Base-by-base conservation (phyloP, 2,797 vertebrate species). In the Poeciliopsis presidionis region DNA sequence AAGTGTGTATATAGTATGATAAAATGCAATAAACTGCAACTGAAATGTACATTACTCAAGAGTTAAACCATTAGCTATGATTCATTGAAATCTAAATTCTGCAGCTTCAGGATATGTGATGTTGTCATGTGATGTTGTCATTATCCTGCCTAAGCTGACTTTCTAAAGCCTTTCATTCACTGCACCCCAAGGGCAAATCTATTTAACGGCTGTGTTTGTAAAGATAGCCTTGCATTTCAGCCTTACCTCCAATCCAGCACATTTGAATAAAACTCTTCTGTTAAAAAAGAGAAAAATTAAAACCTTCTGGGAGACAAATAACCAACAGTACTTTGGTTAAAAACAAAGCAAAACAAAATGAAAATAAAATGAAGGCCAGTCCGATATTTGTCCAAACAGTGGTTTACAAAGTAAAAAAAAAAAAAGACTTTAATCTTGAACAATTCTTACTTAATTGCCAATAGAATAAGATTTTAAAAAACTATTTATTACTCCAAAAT, bases 1-100 rank as follows among this genome's bases (percentile, higher is more conserved):
- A 20, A 69, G 43, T 30, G 41, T 53, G 22, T 59, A 49, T 33
- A 18, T 63, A 20, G 47, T 77, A 79, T 77, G 80, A 77, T 70
- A 55, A 11, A 43, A n/a, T 43, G 22, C 22, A 14, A 7, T 45
- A 69, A 69, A n/a, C 39, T 14, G 11, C 11, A 43, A 14, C 11
- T 43, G n/a, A 45, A 69, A 43, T 43, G 9, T n/a, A n/a, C 2
- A 45, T 69, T 43, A n/a, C 22, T 14, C 41, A 43, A 41, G 22
- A 69, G 61, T 36, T 11, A 39, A 65, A 65, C 9, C 36, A 25
- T 25, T 25, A 69, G 25, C 13, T 45, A n/a, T 69, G 6, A 45
- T 45, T 43, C 8, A 76, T 2, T 22, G 2, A 49, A 25, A 16
- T 77, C 11, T 77, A 71, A 30, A 45, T 14, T 77, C 14, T 25